Evolutionary conservation across 2,888 invertebrate species (phyloP).

Genomic region (Macroteleia sp.): DNA sequence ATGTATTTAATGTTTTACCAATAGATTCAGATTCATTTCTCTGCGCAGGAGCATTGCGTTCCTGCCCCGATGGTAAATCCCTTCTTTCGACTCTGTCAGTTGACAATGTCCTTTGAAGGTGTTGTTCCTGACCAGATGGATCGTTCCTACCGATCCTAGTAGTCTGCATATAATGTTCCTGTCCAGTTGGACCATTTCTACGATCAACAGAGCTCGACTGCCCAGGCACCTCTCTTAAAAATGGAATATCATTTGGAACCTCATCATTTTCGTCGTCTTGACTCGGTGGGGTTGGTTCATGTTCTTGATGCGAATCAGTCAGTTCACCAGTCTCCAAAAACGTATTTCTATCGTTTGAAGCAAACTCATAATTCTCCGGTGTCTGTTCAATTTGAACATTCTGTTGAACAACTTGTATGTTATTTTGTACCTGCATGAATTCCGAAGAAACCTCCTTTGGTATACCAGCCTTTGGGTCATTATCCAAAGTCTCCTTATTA

Average conservation of each 20-base stretch:
- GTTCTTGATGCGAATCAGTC: slow-evolving; percentile 82
- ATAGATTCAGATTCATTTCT: slow-evolving; percentile 71
- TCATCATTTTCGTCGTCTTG: slow-evolving; percentile 83
- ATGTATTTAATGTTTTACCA: slow-evolving; percentile 41
- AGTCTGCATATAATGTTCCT: slow-evolving; percentile 77
- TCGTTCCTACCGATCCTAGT: slow-evolving; percentile 76
- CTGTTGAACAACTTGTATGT: slow-evolving; percentile 76
- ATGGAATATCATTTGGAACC: slow-evolving; percentile 82
- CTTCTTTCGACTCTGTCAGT: slow-evolving; percentile 77
- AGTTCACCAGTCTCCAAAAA: slow-evolving; percentile 83
- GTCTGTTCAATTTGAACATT: slow-evolving; percentile 65
- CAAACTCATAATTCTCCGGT: slow-evolving; percentile 81
- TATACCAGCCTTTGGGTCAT: slow-evolving; percentile 72
- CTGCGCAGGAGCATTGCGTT: slow-evolving; percentile 69
- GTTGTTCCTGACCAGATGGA: slow-evolving; percentile 79
- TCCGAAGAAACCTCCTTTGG: slow-evolving; percentile 61
- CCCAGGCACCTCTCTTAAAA: slow-evolving; percentile 81
- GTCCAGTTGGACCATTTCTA: slow-evolving; percentile 81
- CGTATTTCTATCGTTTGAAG: slow-evolving; percentile 82
- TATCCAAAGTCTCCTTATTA: slow-evolving; percentile 80
- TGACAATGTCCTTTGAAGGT: slow-evolving; percentile 67
- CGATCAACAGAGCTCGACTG: slow-evolving; percentile 81
- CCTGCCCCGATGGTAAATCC: slow-evolving; percentile 81
- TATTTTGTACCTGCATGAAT: slow-evolving; percentile 74
- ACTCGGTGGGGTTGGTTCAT: slow-evolving; percentile 76